A percentile compares a stretch with the other conserved stretches of the same genome.
Evolutionary conservation across 2,113 vertebrate species (phyloP).

Genomic region (Dromiciops gliroides): DNA sequence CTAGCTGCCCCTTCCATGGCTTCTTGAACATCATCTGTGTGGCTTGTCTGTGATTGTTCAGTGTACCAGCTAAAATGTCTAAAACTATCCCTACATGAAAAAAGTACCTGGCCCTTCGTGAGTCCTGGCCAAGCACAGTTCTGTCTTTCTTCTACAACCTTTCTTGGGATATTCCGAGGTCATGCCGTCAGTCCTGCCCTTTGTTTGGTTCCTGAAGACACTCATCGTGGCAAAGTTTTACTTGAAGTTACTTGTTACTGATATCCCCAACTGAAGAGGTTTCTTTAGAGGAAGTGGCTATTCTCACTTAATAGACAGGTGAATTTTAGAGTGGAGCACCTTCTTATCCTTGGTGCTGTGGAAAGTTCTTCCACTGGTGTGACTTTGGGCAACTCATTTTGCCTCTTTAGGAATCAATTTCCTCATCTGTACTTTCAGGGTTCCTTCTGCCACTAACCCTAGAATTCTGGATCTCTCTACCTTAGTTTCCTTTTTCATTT

Average conservation of each 20-base stretch:
- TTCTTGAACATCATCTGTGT: neutral
- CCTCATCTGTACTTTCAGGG: neutral
- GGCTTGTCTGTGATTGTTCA: neutral
- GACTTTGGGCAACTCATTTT: neutral
- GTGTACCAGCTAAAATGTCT: neutral
- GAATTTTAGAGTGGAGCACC: neutral
- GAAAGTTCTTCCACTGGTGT: neutral
- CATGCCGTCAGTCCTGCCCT: neutral
- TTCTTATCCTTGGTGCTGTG: neutral
- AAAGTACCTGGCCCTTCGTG: neutral
- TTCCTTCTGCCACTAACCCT: neutral
- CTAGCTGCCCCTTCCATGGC: too few relatives aligned
- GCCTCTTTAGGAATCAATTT: neutral
- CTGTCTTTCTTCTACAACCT: neutral
- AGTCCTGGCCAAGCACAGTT: neutral
- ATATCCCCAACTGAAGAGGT: neutral
- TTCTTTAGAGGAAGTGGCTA: neutral
- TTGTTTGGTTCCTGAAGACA: neutral
- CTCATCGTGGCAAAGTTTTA: neutral
- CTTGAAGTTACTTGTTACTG: neutral
- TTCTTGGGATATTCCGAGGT: neutral
- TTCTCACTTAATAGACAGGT: neutral
- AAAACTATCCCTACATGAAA: neutral
- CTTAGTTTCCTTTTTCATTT: neutral
- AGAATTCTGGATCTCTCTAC: neutral